Conservation (phyloP, 2,888 invertebrate genomes). For the Amphipyra berbera region DNA sequence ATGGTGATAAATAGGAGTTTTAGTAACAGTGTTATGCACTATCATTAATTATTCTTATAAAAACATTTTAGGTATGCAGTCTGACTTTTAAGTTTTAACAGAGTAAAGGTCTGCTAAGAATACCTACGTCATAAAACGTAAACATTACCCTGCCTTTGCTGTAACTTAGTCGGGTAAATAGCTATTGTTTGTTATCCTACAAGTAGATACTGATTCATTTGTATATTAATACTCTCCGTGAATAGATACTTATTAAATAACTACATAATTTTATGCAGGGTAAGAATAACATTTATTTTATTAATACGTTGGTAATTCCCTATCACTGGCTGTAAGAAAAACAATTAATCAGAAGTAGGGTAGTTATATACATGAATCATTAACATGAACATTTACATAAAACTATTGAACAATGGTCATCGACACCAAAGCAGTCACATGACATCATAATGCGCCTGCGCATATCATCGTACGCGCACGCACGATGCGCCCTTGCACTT, state of each 20-base stretch:
- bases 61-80: background rate
- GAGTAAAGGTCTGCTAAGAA: no score
- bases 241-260: no score
- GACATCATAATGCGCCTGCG: constrained; percentile 55
- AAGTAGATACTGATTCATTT: no score
- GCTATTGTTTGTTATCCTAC: no score
- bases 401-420: constrained; percentile 46
- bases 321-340: constrained; percentile 5
- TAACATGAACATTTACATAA: constrained; percentile 27
- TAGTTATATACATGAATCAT: constrained; percentile 3
- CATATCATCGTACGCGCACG: constrained; percentile 47
- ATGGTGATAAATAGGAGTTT: constrained; percentile 27
- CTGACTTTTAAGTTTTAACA: no score
- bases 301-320: no score
- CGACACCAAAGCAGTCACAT: constrained; percentile 53
- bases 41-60: constrained; percentile 13
- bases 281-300: no score
- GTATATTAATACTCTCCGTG: no score
- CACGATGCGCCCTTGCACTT: constrained; percentile 79
- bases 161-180: no score
- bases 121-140: no score
- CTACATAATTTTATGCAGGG: no score
- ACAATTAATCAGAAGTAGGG: constrained; percentile 19
- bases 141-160: no score
- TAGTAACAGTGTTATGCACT: constrained; percentile 17